Conservation (phyloP, 2,113 vertebrate genomes). For the Aramus guarauna region DNA sequence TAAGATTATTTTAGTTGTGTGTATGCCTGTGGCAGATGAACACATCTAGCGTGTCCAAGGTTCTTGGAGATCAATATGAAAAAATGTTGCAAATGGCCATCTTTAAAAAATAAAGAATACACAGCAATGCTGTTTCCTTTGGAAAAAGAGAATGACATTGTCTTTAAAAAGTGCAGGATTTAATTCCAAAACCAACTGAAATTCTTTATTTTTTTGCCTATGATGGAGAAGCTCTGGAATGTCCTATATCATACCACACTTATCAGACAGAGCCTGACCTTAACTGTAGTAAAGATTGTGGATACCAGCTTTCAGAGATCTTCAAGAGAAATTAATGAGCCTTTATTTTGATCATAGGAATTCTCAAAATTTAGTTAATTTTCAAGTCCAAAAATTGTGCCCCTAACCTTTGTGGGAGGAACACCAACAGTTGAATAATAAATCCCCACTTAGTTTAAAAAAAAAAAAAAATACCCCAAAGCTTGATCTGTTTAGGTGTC, state of each 20-base stretch:
- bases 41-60: background rate
- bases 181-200: background rate
- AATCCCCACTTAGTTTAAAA: background rate
- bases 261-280: background rate
- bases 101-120: background rate
- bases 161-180: background rate
- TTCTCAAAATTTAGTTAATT: background rate
- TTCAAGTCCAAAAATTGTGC: background rate
- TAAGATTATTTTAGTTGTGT: background rate
- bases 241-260: background rate
- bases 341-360: background rate
- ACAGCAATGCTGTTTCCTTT: background rate
- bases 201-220: background rate
- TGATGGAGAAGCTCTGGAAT: background rate
- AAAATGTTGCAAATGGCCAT: background rate
- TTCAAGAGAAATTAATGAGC: background rate
- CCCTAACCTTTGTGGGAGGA: background rate
- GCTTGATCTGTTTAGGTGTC: background rate
- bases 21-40: background rate
- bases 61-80: background rate
- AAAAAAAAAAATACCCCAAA: fast-evolving
- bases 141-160: background rate
- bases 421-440: background rate
- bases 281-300: background rate
- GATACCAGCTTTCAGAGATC: background rate